phyloP scores from a whole-genome alignment of 2,797 vertebrate genomes.

The Neosilurus hyrtlii region DNA sequence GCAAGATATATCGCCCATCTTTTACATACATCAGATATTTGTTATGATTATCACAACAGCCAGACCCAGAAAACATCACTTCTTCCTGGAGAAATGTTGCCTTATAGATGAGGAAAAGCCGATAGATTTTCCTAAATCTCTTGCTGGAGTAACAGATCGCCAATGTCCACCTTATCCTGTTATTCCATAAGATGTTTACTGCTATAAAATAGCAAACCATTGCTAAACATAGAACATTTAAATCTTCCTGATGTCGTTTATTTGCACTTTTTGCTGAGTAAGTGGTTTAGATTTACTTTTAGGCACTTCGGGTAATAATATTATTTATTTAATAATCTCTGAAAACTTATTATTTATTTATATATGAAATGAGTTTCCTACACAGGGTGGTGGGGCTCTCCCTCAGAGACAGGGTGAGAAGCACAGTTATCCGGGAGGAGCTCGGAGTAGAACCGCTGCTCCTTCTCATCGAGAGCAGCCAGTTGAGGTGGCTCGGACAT shows the following conservation, averaged over 20 bases:
- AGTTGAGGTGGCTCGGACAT: too few species aligned
- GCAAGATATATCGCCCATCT: slow-evolving; percentile 26
- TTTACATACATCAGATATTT: slow-evolving; percentile 31
- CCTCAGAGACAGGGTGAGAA: too few species aligned
- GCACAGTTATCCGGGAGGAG: too few species aligned
- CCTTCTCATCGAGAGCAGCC: too few species aligned
- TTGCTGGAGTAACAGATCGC: slow-evolving; percentile 18
- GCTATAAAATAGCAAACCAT: slow-evolving; percentile 24
- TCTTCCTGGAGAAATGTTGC: slow-evolving; percentile 23
- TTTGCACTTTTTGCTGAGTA: slow-evolving; percentile 38
- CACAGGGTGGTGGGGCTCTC: too few species aligned
- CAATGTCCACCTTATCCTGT: slow-evolving; percentile 17
- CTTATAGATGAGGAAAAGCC: slow-evolving; percentile 14
- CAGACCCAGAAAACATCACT: not conserved
- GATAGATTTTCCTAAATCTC: slow-evolving; percentile 26
- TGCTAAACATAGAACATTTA: slow-evolving; percentile 28
- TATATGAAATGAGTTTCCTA: too few species aligned
- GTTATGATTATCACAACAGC: slow-evolving; percentile 32
- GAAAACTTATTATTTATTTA: too few species aligned
- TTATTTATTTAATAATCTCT: too few species aligned
- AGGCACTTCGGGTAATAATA: not conserved
- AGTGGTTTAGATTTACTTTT: slow-evolving; percentile 27
- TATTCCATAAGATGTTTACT: slow-evolving; percentile 36
- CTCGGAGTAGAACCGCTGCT: too few species aligned
- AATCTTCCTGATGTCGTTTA: slow-evolving; percentile 24